Conservation (phyloP, 2,113 vertebrate genomes). For the Apteryx owenii region DNA sequence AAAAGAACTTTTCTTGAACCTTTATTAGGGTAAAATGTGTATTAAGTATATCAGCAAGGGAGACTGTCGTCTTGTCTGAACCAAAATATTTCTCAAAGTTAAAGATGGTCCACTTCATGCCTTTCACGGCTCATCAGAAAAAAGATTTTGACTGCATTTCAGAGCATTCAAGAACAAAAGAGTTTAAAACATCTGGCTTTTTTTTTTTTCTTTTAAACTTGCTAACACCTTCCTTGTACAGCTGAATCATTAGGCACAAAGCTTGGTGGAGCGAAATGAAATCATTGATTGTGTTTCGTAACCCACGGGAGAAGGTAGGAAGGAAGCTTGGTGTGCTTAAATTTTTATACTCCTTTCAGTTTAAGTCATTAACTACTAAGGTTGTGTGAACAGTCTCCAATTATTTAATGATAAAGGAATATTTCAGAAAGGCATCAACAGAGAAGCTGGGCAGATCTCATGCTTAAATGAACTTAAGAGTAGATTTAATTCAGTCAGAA, state of each 20-base stretch:
- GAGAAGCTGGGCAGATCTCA: not conserved
- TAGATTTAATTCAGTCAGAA: not conserved
- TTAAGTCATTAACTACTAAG: not conserved
- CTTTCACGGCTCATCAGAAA: not conserved
- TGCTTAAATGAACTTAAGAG: not conserved
- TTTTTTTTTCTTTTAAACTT: not conserved
- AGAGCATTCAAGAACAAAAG: not conserved
- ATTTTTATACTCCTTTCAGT: not conserved
- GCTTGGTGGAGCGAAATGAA: not conserved
- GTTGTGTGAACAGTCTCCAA: not conserved
- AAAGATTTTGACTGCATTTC: not conserved
- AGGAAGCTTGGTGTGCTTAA: not conserved
- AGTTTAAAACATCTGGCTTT: not conserved
- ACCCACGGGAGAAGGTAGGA: not conserved
- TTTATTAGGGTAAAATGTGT: not conserved
- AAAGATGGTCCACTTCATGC: not conserved
- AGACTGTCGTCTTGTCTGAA: not conserved
- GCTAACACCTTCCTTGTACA: not conserved
- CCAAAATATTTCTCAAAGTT: not conserved
- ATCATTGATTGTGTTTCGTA: not conserved
- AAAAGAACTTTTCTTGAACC: not conserved
- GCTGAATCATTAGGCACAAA: not conserved
- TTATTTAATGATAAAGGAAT: not conserved
- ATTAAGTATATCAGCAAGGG: not conserved
- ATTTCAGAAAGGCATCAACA: not conserved